phyloP scores from a whole-genome alignment of 2,888 invertebrate genomes.

The Baccha elongata region DNA sequence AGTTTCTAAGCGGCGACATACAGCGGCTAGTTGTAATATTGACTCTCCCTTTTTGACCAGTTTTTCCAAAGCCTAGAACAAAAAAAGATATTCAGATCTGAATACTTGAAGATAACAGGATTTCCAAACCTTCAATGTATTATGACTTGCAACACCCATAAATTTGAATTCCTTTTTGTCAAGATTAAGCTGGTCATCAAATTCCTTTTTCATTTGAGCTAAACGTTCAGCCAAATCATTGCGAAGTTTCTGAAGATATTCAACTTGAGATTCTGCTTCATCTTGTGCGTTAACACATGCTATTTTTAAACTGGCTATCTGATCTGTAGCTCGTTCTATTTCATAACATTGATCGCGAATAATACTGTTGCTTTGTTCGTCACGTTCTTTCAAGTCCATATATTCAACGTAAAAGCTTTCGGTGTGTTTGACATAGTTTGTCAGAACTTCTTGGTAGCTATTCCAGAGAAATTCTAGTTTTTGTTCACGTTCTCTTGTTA shows the following conservation, averaged over 20 bases:
- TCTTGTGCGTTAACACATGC: conserved; percentile 83
- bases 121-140: conserved; percentile 78
- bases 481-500: conserved; percentile 82
- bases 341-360: conserved; percentile 81
- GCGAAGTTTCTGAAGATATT: conserved; percentile 83
- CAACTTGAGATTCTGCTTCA: conserved; percentile 82
- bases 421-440: conserved; percentile 81
- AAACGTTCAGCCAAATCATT: conserved; percentile 83
- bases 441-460: conserved; percentile 81
- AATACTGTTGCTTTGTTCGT: conserved; percentile 80
- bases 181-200: conserved; percentile 83
- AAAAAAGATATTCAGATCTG: background rate
- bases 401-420: conserved; percentile 82
- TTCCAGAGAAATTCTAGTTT: conserved; percentile 83
- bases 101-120: no score
- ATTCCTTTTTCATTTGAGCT: conserved; percentile 83
- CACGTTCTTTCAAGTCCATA: conserved; percentile 81
- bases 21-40: conserved; percentile 85
- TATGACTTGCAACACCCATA: conserved; percentile 86
- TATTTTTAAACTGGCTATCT: conserved; percentile 81
- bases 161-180: conserved; percentile 84
- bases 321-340: conserved; percentile 79
- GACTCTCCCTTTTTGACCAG: conserved; percentile 84
- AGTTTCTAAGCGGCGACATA: conserved; percentile 88
- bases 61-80: conserved; percentile 83